Base-by-base conservation (phyloP, 92 coral and sea anemone genomes). In the Umimayanthus kanabou region DNA sequence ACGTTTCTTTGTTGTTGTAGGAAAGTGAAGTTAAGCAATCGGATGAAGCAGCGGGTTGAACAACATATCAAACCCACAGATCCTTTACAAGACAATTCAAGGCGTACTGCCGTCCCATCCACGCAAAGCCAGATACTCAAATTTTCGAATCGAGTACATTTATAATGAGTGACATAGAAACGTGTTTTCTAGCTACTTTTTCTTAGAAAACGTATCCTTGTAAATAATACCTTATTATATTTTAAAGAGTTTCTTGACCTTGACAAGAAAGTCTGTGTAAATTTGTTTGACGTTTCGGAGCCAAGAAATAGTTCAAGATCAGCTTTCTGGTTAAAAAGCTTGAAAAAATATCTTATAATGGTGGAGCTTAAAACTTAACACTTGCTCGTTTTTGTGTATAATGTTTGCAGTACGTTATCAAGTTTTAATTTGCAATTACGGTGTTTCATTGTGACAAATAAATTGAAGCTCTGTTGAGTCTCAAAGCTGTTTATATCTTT, bases 11-110 rank as follows among this genome's bases (percentile, higher is more conserved):
- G 1, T 11, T 39, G 10, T 74, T 74, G 1, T 8, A 74, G 79
- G 79, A 74, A 74, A 74, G n/a, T 74, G 77, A 39, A 72, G 43
- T 29, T 29, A 33, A 28, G 39, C 79, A 74, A 39, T 74, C 53
- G 10, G 79, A 74, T 8, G 79, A 74, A n/a, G 45, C 79, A 74
- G 25, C 79, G 6, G 79, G 79, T 37, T 74, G 50, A 74, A 14
- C 50, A 13, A 9, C 6, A 37, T 4, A 39, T 23, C 45, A 13
- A 18, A 74, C 39, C 45, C 10, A 9, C 25, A 37, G 3, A 30
- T 16, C 15, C 39, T 42, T 42, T 9, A 11, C 47, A 39, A 33
- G 23, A 73, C 43, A 39, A 15, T 74, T 30, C 77, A 39, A 73
- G 77, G 28, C 9, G 43, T 29, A 23, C 9, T 30, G 78, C 47